Evolutionary conservation across 1,140 invertebrate genomes (phyloP), one percentile per base, ranked within the genome.

Genomic region (Drosophila orosa): DNA sequence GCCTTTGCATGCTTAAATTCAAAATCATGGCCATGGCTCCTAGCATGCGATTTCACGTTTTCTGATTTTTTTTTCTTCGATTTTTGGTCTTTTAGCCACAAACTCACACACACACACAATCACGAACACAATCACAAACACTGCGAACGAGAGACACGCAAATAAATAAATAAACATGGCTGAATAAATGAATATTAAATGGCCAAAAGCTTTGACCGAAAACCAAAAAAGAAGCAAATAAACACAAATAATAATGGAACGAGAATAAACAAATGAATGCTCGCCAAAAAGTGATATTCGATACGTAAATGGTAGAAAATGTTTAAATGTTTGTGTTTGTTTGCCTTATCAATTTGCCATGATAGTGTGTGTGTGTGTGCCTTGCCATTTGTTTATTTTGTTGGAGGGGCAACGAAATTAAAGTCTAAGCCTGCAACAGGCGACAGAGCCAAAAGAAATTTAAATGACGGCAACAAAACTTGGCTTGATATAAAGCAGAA

Each of bases 101-200:
- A n/a, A n/a, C n/a, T n/a, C 63, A 75, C 42, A 77, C 54, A 68
- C 50, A 66, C 33, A 35, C 13, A 5, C 33, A 33, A 45, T 7
- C 52, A 60, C 29, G 55, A 69, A 40, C 37, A 80, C 52, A 45
- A 60, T 60, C 48, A 66, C 44, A 67, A 59, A 52, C 35, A 69
- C 24, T 19, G 10, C 12, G 33, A 39, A 45, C 65, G 54, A 75
- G 73, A 75, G 62, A 75, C 72, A 75, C 67, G 67, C 50, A 71
- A 71, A 78, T 78, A 81, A 86, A 81, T 81, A 85, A 78, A 81
- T 87, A 82, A 89, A 87, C 83, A 89, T 79, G 79, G 76, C 52
- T 87, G 84, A 87, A 87, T 87, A 87, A 87, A 87, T 89, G 84
- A 87, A 87, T 89, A 87, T 80, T 87, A 89, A 87, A 86, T 87